Evolutionary conservation across 1,140 invertebrate species (phyloP).

Genomic region (Panulirus ornatus): DNA sequence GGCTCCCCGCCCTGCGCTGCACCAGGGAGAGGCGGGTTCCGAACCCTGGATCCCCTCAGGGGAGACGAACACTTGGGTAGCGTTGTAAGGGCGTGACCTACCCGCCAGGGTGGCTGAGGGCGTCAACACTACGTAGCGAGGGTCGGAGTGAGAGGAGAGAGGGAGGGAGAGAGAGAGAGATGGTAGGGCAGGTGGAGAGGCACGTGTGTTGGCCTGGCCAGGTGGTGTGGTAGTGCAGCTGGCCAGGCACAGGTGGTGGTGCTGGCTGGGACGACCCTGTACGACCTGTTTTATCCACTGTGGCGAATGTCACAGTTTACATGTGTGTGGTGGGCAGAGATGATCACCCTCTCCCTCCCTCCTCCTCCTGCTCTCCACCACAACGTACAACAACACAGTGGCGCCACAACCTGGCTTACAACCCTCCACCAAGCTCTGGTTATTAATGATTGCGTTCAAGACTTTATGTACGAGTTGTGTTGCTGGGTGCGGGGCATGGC

Average conservation of each 20-base stretch:
- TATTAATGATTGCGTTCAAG: neutral
- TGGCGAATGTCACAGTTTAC: too few species aligned
- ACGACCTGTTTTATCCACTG: too few species aligned
- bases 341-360: too few species aligned
- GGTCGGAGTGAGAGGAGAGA: neutral
- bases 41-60: too few species aligned
- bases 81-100: too few species aligned
- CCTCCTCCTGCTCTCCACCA: too few species aligned
- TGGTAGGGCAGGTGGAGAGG: neutral
- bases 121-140: neutral
- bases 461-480: neutral
- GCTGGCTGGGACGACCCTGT: too few species aligned
- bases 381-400: too few species aligned
- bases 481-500: neutral
- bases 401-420: conserved; percentile 6
- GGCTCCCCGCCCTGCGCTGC: neutral
- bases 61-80: too few species aligned
- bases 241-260: too few species aligned
- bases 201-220: neutral
- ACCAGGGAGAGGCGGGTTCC: neutral
- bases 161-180: neutral
- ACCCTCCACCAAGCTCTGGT: neutral
- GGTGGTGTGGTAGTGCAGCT: too few species aligned
- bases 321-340: too few species aligned
- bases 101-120: neutral